Conservation (phyloP, 2,888 invertebrate genomes). For the Lapara coniferarum region DNA sequence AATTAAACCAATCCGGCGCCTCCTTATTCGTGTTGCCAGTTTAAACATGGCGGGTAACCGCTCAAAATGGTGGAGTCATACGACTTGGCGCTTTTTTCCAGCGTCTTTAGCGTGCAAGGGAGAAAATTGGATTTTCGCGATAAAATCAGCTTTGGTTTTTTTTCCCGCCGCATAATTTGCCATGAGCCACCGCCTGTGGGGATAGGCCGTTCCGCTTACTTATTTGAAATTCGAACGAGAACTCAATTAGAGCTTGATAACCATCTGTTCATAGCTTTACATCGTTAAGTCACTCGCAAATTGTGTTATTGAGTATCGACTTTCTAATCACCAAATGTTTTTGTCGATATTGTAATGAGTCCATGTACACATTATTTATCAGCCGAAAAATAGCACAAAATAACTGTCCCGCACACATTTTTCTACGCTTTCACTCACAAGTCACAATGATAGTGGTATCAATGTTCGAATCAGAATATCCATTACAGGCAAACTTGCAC, state of each 20-base stretch:
- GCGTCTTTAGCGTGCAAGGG: conserved; percentile 82
- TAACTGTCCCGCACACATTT: neutral
- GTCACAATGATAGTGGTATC: too few relatives aligned
- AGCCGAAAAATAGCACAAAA: neutral
- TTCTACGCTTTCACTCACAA: too few relatives aligned
- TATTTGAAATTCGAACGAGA: conserved; percentile 69
- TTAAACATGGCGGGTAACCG: conserved; percentile 80
- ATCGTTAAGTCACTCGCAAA: conserved; percentile 29
- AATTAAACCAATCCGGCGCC: conserved; percentile 84
- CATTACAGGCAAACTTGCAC: too few relatives aligned
- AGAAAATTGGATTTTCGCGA: conserved; percentile 84
- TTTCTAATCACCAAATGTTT: conserved; percentile 19
- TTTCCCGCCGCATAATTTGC: conserved; percentile 77
- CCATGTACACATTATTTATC: too few relatives aligned
- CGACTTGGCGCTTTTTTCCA: conserved; percentile 82
- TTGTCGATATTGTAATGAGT: neutral
- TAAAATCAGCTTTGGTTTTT: conserved; percentile 80
- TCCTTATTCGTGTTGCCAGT: conserved; percentile 81
- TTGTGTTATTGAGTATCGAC: conserved; percentile 20
- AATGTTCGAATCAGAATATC: too few relatives aligned
- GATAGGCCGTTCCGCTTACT: conserved; percentile 66
- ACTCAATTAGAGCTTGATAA: conserved; percentile 71
- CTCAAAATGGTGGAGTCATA: conserved; percentile 81
- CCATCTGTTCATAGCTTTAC: conserved; percentile 41
- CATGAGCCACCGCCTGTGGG: conserved; percentile 57